Evolutionary conservation across 2,113 vertebrate genomes (phyloP).

Genomic region (Oncorhynchus gorbuscha): DNA sequence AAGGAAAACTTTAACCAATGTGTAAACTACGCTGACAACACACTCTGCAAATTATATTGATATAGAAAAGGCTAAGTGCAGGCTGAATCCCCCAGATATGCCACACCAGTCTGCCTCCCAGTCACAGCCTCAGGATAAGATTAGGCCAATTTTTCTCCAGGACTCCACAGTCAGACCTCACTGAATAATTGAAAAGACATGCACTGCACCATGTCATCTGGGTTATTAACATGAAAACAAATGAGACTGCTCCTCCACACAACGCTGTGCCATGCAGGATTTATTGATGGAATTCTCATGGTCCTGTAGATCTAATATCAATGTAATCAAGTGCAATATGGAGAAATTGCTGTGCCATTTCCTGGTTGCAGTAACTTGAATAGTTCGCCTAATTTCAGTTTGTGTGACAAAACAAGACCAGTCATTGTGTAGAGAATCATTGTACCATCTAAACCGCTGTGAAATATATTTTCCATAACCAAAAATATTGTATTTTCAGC

Average conservation of each 20-base stretch:
- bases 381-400: no score
- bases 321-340: neutral
- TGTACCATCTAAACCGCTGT: no score
- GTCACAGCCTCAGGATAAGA: neutral
- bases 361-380: no score
- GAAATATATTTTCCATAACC: no score
- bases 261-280: neutral
- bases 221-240: slow-evolving; percentile 27
- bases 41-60: no score
- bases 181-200: slow-evolving; percentile 51
- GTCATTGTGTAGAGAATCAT: no score
- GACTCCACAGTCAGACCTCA: slow-evolving; percentile 15
- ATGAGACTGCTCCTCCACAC: neutral
- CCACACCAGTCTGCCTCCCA: neutral
- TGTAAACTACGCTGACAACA: no score
- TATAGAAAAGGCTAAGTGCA: no score
- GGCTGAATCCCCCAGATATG: neutral
- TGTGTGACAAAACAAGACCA: no score
- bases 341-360: no score
- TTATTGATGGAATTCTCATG: slow-evolving; percentile 1
- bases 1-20: no score
- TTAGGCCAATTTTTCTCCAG: neutral
- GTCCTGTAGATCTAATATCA: neutral
- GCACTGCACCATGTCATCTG: slow-evolving; percentile 24
- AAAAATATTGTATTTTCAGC: no score